Base-by-base conservation (phyloP, 2,888 invertebrate species). In the Sphecodes monilicornis region DNA sequence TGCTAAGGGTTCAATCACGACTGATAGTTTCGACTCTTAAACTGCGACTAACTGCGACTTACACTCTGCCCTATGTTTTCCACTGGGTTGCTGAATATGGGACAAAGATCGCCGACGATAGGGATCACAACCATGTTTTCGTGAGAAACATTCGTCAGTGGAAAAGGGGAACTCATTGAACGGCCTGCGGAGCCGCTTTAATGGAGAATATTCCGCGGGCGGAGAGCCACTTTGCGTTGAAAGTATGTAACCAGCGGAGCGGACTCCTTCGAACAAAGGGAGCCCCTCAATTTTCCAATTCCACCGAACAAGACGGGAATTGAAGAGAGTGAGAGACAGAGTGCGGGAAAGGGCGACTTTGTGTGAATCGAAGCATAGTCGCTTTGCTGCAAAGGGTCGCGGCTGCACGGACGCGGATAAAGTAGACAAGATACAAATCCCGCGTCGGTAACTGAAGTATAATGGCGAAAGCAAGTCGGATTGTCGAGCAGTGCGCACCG, bases 401-500 rank as follows among this genome's bases (percentile, higher is more conserved):
- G 50, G 54, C 39, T 57, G 72, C 54, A 29, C 29, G 39, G 29
- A 41, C n/a, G 13, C 50, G 76, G 54, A 77, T 82, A 69, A 76
- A 70, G 29, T 64, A 39, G 84, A 84, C 78, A 78, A 83, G 74
- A 75, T 75, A 78, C 69, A 66, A 78, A 78, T 83, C 46, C 74
- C 64, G 46, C 43, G 43, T 22, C 60, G 36, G 36, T 46, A 68
- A 78, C 32, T 57, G 84, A 78, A 83, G 74, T 64, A 57, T 43
- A 74, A 54, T 26, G 36, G 26, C 41, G 13, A 10, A 43, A n/a
- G n/a, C 50, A 16, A 70, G 26, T 50, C 60, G 32, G 70, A 77
- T 73, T 76, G 68, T 68, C 81, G 71, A 39, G 43, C 41, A 22
- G 26, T 18, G 54, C 39, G 39, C 76, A 46, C 18, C 50, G 64